Evolutionary conservation across 1,140 invertebrate species (phyloP), one percentile per base, ranked within the genome.

Genomic region (Glomeris maerens): DNA sequence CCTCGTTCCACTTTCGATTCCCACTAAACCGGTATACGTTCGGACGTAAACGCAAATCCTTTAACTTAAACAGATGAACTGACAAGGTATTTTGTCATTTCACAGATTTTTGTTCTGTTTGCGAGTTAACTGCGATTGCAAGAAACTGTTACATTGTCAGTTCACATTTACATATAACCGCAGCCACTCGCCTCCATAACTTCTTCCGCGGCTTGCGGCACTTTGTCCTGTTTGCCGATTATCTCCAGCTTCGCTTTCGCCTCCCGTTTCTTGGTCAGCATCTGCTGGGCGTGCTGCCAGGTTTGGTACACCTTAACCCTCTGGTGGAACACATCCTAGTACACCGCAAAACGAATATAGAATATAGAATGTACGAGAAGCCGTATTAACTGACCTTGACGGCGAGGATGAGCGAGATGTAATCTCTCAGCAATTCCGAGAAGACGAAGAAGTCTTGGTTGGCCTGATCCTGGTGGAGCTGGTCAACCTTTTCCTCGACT

Each of bases 311-410:
- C 81, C 73, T 98, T 98, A 0, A 97, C 91, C 59, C 95, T 75
- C 67, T 98, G 93, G 64, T 95, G 89, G 61, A 98, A 95, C n/a
- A 93, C 89, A 64, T 94, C 91, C 78, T 84, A 61, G n/a, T n/a
- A n/a, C n/a, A n/a, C n/a, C n/a, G n/a, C n/a, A n/a, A n/a, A n/a
- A n/a, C n/a, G n/a, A n/a, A n/a, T 42, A 42, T 17, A 4, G 17
- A 36, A 36, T 36, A 10, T 10, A 36, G 10, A 17, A 36, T 36
- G 31, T 36, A 17, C 10, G 17, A 36, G 10, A 13, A 36, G 31
- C 10, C 31, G 17, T 10, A 42, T 42, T 7, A 42, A 55, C 58
- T 56, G 61, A 81, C 81, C 70, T 95, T 93, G 27, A 97, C 88
- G 51, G 91, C 81, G 1, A 82, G 84, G 61, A 97, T 83, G 1